Evolutionary conservation across 2,797 vertebrate genomes (phyloP).

Genomic region (Platyrinchus mystaceus): DNA sequence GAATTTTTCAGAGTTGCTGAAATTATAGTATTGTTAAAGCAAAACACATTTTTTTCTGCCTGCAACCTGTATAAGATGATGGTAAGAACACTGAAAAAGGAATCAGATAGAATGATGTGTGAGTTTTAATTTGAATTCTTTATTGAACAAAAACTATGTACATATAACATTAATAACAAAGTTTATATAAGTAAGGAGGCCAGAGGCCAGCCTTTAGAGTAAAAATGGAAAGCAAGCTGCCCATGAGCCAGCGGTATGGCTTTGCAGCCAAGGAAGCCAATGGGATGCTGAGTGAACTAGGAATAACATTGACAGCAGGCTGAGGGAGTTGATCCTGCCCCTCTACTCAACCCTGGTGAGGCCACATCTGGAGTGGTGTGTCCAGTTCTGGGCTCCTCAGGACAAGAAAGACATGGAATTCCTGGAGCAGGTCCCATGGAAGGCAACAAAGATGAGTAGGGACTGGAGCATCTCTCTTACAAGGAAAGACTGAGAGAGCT

Average conservation of each 20-base stretch:
- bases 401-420: neutral
- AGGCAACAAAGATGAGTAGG: neutral
- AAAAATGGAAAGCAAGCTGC: neutral
- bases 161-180: neutral
- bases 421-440: neutral
- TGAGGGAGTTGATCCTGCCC: accelerated
- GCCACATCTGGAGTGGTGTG: neutral
- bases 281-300: too few species aligned
- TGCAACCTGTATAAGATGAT: neutral
- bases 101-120: neutral
- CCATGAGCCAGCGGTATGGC: neutral
- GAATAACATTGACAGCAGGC: neutral
- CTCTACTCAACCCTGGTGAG: neutral
- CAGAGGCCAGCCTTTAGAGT: neutral
- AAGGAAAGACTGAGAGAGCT: neutral
- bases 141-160: neutral
- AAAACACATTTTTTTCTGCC: neutral
- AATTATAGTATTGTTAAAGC: neutral
- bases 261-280: neutral
- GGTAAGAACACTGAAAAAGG: neutral
- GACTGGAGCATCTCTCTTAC: neutral
- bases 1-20: neutral
- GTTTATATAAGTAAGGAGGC: neutral
- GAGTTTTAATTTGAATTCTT: neutral
- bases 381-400: neutral